These are phyloP conservation scores for Xiphorhynchus elegans DNA, from an alignment of 2,113 vertebrate species.

Conservation along the genomic window DNA sequence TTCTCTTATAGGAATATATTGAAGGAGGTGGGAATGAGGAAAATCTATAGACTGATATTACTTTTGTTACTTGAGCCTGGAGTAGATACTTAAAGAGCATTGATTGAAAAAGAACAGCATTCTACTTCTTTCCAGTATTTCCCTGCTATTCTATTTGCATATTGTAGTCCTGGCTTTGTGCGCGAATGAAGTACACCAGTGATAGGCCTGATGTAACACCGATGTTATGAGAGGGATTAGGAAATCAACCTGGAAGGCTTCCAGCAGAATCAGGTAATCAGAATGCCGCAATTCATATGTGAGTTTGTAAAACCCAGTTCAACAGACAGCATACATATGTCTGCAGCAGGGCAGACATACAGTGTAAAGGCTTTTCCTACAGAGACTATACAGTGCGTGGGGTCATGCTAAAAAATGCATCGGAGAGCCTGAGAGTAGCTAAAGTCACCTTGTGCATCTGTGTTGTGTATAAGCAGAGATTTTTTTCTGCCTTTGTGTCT, in stretches of 20 bases:
- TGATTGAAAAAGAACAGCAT: background rate
- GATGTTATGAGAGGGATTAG: background rate
- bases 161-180: background rate
- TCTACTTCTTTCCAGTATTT: background rate
- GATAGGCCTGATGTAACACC: background rate
- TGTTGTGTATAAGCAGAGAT: background rate
- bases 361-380: background rate
- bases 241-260: background rate
- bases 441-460: background rate
- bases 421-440: background rate
- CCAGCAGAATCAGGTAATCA: background rate
- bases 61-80: background rate
- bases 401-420: background rate
- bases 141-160: background rate
- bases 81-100: background rate
- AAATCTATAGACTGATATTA: background rate
- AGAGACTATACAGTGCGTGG: rapidly evolving
- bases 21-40: background rate
- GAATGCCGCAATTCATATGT: background rate
- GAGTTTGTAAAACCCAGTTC: background rate
- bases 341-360: background rate
- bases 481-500: background rate
- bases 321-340: background rate
- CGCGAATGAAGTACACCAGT: background rate
- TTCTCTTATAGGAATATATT: background rate